Base-by-base conservation (phyloP, 2,113 vertebrate genomes). In the Ptilorrhoa leucosticta region DNA sequence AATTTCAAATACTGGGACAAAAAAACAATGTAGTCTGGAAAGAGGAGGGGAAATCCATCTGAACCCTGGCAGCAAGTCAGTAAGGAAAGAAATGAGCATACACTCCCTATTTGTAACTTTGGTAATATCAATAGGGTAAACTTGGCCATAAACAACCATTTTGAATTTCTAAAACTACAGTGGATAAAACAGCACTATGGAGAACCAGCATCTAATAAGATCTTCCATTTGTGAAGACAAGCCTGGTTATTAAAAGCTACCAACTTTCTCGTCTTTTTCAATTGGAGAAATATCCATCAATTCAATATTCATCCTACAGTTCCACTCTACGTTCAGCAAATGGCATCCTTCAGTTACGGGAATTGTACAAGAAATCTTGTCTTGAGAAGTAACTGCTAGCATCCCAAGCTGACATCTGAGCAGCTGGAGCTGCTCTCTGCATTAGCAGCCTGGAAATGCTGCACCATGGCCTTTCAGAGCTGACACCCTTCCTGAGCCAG, bases 311-410 rank as follows among this genome's bases (percentile, higher is more conserved):
- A 17, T 31, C 24, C 35, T 54, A 9, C 40, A 30, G 48, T 26
- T 84, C 45, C 0, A 0, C 45, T 50, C 39, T 5, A 0, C 3
- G 7, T 45, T 40, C 4, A 6, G 68, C 31, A 56, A 51, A 27
- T 6, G 4, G 15, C 31, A 65, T 65, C n/a, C 54, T 70, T 31
- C 54, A 12, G 13, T 68, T 63, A n/a, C 7, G 2, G 26, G 12
- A 26, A 10, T 2, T 39, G 33, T 19, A 65, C 16, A 42, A 7
- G 15, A 68, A 65, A 4, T 48, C 42, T 17, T 37, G 8, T 39
- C 21, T 33, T 44, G 45, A 72, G 53, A 24, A 9, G 6, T 28
- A 63, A 58, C 53, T 8, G 45, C 0, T 23, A 21, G 23, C 2
- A 1, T 40, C 54, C 72, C 26, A 22, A 4, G 68, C 64, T 56